Evolutionary conservation across 2,113 vertebrate species (phyloP).

Genomic region (Pterocles gutturalis): DNA sequence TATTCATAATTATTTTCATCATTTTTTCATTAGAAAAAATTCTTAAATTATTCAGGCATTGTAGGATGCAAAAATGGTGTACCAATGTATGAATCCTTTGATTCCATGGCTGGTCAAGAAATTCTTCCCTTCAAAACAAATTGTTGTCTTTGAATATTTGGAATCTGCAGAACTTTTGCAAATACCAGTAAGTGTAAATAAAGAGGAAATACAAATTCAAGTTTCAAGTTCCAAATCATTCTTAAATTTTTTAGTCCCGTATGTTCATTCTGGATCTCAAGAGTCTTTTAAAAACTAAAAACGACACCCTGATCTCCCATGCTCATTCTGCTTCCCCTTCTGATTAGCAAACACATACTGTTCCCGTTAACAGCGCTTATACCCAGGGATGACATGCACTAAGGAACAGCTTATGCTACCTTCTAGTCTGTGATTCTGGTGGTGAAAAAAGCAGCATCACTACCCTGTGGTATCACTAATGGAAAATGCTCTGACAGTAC

Average conservation of each 20-base stretch:
- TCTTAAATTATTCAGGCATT: not conserved
- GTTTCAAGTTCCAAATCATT: not conserved
- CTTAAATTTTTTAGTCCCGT: not conserved
- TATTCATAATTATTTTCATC: not conserved
- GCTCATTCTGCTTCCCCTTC: not conserved
- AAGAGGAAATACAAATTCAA: not conserved
- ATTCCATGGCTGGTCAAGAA: not conserved
- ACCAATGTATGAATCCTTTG: not conserved
- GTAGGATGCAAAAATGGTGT: not conserved
- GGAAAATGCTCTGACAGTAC: not conserved
- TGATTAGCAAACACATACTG: not conserved
- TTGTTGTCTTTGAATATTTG: not conserved
- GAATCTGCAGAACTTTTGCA: not conserved
- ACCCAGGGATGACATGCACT: rapidly evolving
- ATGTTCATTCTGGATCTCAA: constrained; percentile 10
- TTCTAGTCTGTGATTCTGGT: not conserved
- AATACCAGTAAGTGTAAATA: not conserved
- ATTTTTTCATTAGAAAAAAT: not conserved
- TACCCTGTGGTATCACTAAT: not conserved
- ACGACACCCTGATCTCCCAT: constrained; percentile 24
- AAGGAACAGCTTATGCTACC: not conserved
- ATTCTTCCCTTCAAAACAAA: not conserved
- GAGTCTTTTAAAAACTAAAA: constrained; percentile 49
- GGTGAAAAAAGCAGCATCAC: not conserved
- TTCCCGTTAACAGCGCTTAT: not conserved